Evolutionary conservation across 2,113 vertebrate genomes (phyloP).

Genomic region (Tachycineta bicolor): DNA sequence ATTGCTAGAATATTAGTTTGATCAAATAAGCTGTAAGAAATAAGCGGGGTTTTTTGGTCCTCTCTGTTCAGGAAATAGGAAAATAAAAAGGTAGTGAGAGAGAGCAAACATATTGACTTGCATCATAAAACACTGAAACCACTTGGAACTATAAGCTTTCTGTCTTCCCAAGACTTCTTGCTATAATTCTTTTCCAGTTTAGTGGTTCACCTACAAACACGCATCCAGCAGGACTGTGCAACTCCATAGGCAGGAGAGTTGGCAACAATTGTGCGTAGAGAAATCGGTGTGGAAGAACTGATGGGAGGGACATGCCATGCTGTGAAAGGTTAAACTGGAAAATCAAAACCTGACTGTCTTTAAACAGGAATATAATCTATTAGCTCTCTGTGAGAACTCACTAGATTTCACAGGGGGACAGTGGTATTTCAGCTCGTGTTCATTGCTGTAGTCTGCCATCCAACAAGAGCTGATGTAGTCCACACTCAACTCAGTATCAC

Average conservation of each 20-base stretch:
- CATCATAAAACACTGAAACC: not conserved
- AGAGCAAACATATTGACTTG: not conserved
- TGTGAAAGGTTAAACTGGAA: not conserved
- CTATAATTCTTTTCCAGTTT: not conserved
- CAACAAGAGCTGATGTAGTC: not conserved
- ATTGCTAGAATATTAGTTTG: not conserved
- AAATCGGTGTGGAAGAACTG: not conserved
- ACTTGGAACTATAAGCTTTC: not conserved
- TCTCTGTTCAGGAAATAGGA: not conserved
- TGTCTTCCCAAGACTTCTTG: not conserved
- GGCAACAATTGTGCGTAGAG: not conserved
- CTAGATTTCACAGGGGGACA: not conserved
- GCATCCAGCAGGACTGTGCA: not conserved
- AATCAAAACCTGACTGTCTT: not conserved
- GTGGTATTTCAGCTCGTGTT: not conserved
- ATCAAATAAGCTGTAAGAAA: not conserved
- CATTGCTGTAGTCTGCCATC: not conserved
- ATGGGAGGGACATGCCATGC: not conserved
- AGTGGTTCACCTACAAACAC: not conserved
- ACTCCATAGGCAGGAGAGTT: not conserved
- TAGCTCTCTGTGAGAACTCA: not conserved
- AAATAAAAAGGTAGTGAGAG: not conserved
- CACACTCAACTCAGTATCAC: not conserved
- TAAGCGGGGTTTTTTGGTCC: fast-evolving
- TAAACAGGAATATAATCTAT: not conserved